A percentile compares a stretch with the other conserved stretches of the same genome.
Evolutionary conservation across 1,140 invertebrate genomes (phyloP).

Genomic region (Lucilia cuprina): DNA sequence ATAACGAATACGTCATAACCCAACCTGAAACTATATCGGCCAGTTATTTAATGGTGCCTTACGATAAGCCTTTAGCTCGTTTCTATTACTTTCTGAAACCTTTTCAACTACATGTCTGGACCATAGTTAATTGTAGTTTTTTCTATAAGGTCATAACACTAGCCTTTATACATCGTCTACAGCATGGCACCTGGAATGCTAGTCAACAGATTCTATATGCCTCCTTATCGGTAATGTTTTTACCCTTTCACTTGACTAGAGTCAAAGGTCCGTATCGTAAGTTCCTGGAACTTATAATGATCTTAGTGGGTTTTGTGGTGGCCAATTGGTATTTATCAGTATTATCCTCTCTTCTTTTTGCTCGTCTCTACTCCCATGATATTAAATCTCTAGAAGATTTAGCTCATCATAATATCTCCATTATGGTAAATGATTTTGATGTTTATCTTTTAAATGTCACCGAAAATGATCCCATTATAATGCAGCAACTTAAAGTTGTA

Average conservation of each 20-base stretch:
- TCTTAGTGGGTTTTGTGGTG: neutral
- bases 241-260: neutral
- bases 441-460: neutral
- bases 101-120: neutral
- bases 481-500: neutral
- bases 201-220: neutral
- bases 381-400: neutral
- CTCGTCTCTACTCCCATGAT: neutral
- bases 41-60: neutral
- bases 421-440: constrained; percentile 1
- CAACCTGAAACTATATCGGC: neutral
- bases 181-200: neutral
- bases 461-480: neutral
- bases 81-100: constrained; percentile 13
- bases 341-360: neutral
- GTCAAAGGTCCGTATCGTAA: neutral
- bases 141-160: neutral
- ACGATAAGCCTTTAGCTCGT: neutral
- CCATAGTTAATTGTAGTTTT: neutral
- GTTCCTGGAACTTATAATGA: neutral
- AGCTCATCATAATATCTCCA: neutral
- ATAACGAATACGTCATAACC: neutral
- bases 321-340: constrained; percentile 22
- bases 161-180: neutral
- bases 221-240: neutral